Evolutionary conservation across 1,140 invertebrate genomes (phyloP).

Genomic region (Dryas iulia): DNA sequence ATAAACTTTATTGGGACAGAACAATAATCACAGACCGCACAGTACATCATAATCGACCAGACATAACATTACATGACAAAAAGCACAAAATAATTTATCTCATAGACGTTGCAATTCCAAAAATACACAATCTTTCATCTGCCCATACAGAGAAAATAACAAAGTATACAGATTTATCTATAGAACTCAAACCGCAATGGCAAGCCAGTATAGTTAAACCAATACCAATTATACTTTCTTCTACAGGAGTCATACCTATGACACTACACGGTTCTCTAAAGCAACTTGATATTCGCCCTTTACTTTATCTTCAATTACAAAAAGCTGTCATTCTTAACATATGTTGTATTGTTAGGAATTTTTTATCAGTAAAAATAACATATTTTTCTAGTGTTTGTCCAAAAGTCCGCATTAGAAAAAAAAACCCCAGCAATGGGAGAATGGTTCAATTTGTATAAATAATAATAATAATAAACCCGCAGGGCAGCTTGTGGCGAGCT

Average conservation of each 20-base stretch:
- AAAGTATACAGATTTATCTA: neutral
- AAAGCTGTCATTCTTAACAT: constrained; percentile 1
- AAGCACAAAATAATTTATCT: neutral
- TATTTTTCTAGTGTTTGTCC: no score
- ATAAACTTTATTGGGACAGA: constrained; percentile 12
- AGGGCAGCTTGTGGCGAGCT: no score
- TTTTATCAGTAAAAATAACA: no score
- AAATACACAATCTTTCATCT: neutral
- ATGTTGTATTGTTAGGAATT: neutral
- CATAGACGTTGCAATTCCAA: neutral
- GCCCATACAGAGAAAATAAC: neutral
- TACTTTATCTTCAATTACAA: neutral
- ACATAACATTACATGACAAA: neutral
- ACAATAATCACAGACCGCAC: constrained; percentile 1
- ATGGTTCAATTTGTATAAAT: no score
- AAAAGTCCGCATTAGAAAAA: no score
- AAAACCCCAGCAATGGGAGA: no score
- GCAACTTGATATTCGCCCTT: neutral
- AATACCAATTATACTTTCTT: no score
- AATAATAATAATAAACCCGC: no score
- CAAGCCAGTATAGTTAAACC: no score
- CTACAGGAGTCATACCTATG: no score
- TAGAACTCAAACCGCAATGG: no score
- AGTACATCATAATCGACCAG: neutral
- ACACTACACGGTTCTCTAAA: no score